Evolutionary conservation across 37 sponge, comb jelly and placozoan species (phyloP).

Genomic region (Ephydatia muelleri): DNA sequence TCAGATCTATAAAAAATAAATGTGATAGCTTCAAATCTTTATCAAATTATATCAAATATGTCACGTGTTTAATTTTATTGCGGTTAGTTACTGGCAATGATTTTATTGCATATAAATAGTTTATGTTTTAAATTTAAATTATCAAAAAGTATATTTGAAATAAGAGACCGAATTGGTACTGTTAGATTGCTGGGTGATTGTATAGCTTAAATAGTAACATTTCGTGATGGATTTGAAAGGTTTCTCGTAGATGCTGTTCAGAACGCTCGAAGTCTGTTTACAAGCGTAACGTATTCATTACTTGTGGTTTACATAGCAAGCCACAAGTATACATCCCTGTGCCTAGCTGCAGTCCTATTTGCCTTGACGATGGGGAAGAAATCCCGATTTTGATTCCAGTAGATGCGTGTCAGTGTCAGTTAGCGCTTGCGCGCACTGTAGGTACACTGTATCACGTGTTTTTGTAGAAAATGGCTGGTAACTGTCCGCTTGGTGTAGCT

Average conservation of each 20-base stretch:
- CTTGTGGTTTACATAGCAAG: not conserved
- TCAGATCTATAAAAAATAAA: too few relatives aligned
- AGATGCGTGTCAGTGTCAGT: not conserved
- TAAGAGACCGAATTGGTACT: not conserved
- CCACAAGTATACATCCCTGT: not conserved
- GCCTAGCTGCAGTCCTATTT: not conserved
- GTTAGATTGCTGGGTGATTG: not conserved
- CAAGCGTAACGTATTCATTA: not conserved
- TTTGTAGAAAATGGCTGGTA: not conserved
- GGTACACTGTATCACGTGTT: not conserved
- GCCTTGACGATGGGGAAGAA: not conserved
- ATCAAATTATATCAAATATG: too few relatives aligned
- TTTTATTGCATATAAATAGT: not conserved
- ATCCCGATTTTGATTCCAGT: too few relatives aligned
- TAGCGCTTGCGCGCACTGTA: not conserved
- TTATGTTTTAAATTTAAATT: not conserved
- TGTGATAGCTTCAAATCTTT: too few relatives aligned
- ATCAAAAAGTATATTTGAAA: not conserved
- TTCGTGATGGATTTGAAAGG: not conserved
- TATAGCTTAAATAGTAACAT: not conserved
- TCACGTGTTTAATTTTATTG: not conserved
- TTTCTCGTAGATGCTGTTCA: not conserved
- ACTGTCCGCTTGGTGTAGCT: not conserved
- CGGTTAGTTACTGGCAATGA: not conserved
- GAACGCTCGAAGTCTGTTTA: not conserved